Conservation (phyloP, 2,797 vertebrate species). For the Pristis pectinata region DNA sequence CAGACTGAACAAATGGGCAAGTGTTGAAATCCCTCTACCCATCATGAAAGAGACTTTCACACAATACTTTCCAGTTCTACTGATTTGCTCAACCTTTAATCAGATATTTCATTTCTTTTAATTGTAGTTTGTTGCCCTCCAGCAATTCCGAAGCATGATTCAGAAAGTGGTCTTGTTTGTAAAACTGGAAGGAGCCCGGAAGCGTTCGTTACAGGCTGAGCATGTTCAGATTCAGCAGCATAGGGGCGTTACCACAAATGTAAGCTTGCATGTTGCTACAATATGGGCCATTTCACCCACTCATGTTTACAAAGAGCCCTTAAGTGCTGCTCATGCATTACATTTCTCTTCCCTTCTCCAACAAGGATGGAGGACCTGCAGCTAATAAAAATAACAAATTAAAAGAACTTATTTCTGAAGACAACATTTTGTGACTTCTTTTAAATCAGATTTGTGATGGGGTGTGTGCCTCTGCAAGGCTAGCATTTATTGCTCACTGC, state of each 20-base stretch:
- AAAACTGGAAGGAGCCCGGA: not conserved
- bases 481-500: not conserved
- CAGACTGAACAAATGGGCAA: not conserved
- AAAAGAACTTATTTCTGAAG: not conserved
- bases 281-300: not conserved
- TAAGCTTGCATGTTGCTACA: not conserved
- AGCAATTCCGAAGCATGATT: not conserved
- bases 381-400: not conserved
- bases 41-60: not conserved
- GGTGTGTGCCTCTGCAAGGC: not conserved
- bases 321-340: not conserved
- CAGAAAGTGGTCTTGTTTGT: not conserved
- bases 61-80: not conserved
- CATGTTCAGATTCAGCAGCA: not conserved
- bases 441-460: not conserved
- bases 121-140: not conserved
- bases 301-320: not conserved
- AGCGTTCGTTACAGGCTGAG: not conserved
- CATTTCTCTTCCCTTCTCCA: not conserved
- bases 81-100: not conserved
- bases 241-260: not conserved
- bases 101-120: not conserved
- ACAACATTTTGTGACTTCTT: not conserved
- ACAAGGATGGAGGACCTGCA: not conserved
- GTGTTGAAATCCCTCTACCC: not conserved